Conservation (phyloP, 2,888 invertebrate genomes). For the Epistrophe grossulariae region DNA sequence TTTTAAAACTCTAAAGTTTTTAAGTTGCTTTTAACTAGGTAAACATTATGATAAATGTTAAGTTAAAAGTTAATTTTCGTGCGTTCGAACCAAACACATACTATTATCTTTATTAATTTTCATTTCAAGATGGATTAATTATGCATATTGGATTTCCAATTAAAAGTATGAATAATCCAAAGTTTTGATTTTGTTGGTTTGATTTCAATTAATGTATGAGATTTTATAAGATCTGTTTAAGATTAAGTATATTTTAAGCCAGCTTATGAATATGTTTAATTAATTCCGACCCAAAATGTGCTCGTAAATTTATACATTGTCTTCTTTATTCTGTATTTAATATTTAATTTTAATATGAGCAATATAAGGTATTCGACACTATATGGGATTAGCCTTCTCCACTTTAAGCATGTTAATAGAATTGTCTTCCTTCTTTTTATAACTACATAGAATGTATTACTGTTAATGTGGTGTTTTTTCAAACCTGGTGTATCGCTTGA, state of each 20-base stretch:
- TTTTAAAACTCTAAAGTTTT: background rate
- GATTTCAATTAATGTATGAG: background rate
- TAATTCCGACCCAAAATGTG: background rate
- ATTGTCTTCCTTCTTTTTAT: too few relatives aligned
- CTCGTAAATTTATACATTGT: background rate
- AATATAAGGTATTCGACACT: too few relatives aligned
- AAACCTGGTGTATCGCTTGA: too few relatives aligned
- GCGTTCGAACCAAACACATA: background rate
- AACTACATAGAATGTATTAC: too few relatives aligned
- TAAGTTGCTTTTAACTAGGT: background rate
- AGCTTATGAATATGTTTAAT: background rate
- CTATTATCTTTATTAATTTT: background rate
- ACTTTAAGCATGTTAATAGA: too few relatives aligned
- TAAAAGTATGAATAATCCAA: background rate
- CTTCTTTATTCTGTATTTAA: background rate
- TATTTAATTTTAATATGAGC: too few relatives aligned
- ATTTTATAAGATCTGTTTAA: background rate
- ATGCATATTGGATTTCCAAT: slow-evolving; percentile 12
- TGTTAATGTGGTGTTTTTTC: too few relatives aligned
- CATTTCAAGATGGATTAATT: background rate
- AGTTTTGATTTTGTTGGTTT: background rate
- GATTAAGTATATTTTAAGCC: background rate
- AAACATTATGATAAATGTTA: background rate
- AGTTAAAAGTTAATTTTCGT: background rate
- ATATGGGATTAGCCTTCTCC: too few relatives aligned